Conservation (phyloP, 2,113 vertebrate species). For the Passer domesticus region DNA sequence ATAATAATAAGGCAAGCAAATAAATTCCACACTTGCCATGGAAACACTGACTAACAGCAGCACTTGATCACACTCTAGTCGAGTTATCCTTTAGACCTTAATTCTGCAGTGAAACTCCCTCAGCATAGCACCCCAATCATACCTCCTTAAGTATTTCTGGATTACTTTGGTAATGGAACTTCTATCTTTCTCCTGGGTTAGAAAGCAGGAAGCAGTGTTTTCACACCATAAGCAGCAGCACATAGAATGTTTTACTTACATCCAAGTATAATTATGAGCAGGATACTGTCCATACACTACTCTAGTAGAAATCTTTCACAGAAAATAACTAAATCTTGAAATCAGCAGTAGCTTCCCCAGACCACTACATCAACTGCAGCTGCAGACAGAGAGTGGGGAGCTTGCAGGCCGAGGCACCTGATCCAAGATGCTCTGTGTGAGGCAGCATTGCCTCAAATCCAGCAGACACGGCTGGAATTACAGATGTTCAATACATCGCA, state of each 20-base stretch:
- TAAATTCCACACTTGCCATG: not conserved
- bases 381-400: not conserved
- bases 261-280: not conserved
- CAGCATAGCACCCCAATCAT: not conserved
- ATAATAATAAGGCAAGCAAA: slow-evolving; percentile 11
- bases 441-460: not conserved
- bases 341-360: not conserved
- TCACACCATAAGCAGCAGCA: not conserved
- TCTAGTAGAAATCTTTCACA: not conserved
- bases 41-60: not conserved
- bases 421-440: not conserved
- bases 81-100: not conserved
- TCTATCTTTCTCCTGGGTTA: not conserved
- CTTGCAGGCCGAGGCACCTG: not conserved
- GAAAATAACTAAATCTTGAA: not conserved
- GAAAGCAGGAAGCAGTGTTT: not conserved
- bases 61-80: not conserved
- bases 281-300: not conserved
- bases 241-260: not conserved
- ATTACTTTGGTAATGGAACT: not conserved
- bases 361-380: not conserved
- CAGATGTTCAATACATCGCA: not conserved
- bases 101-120: not conserved
- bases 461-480: not conserved
- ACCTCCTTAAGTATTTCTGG: not conserved